Base-by-base conservation (phyloP, 2,113 vertebrate genomes). In the Oreochromis tanganicae region DNA sequence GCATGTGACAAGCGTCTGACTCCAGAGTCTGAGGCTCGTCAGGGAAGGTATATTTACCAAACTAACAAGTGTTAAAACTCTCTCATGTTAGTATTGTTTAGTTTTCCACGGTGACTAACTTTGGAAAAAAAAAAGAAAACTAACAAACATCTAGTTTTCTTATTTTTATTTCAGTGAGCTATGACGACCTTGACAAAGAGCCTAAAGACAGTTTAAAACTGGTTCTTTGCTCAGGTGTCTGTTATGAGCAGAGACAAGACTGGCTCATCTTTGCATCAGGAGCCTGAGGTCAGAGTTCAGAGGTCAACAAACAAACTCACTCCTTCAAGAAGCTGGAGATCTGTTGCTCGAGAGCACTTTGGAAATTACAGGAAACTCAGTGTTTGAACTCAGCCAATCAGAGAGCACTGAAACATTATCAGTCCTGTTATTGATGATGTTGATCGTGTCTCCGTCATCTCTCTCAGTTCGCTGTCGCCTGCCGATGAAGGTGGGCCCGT, bases 381-480 rank as follows among this genome's bases (percentile, higher is more conserved):
- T 34, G 34, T 38, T 41, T 46, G 21, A 73, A 73, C 9, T 73
- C 41, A 27, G 21, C 8, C 41, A 73, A 46, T 73, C 68, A 48
- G 59, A 66, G 43, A 21, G 19, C 4, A 3, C 17, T 1, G 2
- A 29, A 17, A 57, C 27, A 8, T 63, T 36, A 32, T 0, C 43
- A 24, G 24, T 3, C 19, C 63, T 21, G 66, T 71, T 71, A 43
- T 36, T 38, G 61, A 41, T 11, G 11, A 43, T 43, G 10, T 7
- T 52, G 17, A 43, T 9, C 13, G 5, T 6, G 6, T 21, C 54
- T 0, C 50, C 14, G 5, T 34, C 3, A 4, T 83, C 9, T 83
- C 46, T 6, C 85, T 66, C 90, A 97, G 97, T 90, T 2, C 54
- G 3, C 2, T 98, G 97, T 63, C 80, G 8, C 0, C 84, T 83